phyloP scores from a whole-genome alignment of 1,140 invertebrate genomes.

The Bombus consobrinus region DNA sequence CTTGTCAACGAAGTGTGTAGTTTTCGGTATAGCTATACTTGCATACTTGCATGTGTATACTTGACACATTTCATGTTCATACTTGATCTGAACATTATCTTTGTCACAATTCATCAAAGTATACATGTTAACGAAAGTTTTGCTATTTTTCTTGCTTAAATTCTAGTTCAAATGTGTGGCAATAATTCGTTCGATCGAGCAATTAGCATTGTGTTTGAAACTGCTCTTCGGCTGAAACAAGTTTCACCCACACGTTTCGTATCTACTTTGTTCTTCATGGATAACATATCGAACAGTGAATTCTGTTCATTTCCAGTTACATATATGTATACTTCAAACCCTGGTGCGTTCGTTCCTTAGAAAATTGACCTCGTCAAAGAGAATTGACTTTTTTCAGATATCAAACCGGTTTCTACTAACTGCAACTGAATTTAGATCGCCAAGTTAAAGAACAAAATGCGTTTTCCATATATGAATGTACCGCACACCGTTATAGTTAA shows the following conservation, averaged over 20 bases:
- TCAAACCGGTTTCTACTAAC: conserved; percentile 36
- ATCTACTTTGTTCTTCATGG: not conserved
- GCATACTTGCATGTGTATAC: not conserved
- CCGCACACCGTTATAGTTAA: not conserved
- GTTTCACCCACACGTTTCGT: conserved; percentile 7
- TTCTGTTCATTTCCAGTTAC: not conserved
- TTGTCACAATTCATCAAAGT: not conserved
- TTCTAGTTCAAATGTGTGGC: not conserved
- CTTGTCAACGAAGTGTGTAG: not conserved
- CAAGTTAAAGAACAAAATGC: conserved; percentile 18
- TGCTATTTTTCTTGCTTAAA: not conserved
- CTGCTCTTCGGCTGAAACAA: not conserved
- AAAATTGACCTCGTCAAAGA: conserved; percentile 25
- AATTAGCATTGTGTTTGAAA: not conserved
- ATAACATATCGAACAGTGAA: not conserved
- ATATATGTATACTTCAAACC: not conserved
- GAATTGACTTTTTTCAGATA: conserved; percentile 18
- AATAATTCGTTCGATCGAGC: not conserved
- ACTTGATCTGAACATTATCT: not conserved
- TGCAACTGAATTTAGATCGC: conserved; percentile 28
- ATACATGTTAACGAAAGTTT: not conserved
- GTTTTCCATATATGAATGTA: not conserved
- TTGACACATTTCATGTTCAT: not conserved
- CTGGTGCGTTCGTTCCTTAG: not conserved
- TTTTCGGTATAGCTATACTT: not conserved